A percentile compares a stretch with the other conserved stretches of the same genome.
Conservation (phyloP, 2,797 vertebrate species). For the Hoplostethus atlanticus region DNA sequence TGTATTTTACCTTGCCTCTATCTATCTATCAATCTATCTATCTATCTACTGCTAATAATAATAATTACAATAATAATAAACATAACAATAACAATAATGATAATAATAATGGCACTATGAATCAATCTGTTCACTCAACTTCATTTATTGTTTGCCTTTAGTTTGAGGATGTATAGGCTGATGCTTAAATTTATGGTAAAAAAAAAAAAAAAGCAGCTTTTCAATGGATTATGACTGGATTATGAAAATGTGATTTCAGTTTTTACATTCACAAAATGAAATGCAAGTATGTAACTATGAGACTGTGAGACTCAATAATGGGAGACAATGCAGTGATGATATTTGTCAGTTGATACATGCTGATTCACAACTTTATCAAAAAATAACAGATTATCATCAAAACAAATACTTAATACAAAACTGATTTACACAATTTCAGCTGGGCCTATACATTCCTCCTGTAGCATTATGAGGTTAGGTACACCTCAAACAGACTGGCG, state of each 20-base stretch:
- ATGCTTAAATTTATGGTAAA: constrained; percentile 1
- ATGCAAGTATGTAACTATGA: constrained; percentile 8
- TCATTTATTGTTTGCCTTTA: constrained; percentile 26
- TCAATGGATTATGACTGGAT: neutral
- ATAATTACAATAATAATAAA: neutral
- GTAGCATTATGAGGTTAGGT: constrained; percentile 59
- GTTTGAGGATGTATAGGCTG: constrained; percentile 28
- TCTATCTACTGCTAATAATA: too few species aligned
- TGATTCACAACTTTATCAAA: constrained; percentile 7
- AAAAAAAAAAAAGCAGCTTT: constrained; percentile 26
- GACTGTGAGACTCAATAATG: neutral
- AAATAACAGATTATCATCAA: constrained; percentile 18
- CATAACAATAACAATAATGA: neutral
- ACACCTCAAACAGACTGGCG: constrained; percentile 95
- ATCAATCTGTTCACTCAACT: neutral
- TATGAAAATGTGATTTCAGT: constrained; percentile 27
- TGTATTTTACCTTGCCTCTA: too few species aligned
- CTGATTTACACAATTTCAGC: constrained; percentile 14
- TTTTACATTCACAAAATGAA: constrained; percentile 22
- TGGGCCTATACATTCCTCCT: neutral
- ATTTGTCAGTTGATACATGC: constrained; percentile 1
- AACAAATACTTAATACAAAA: constrained; percentile 54
- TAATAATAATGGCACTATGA: neutral
- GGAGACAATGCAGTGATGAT: neutral
- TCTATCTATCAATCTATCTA: too few species aligned